Percentiles rank a stretch among this genome's conserved stretches.
Evolutionary conservation across 2,797 vertebrate species (phyloP).

Genomic region (Salarias fasciatus): DNA sequence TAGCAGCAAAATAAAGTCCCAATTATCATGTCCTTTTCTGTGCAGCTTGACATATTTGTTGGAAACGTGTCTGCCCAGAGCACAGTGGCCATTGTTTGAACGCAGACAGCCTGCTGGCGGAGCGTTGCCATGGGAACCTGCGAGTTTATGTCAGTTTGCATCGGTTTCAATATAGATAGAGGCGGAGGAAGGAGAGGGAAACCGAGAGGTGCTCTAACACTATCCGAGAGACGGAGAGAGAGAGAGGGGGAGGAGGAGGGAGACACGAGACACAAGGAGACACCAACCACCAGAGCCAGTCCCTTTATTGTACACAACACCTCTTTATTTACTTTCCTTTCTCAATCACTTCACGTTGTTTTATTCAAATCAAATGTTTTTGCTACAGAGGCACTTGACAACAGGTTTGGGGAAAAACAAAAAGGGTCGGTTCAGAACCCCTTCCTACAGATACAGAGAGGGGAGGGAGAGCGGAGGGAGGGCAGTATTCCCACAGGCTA

Average conservation of each 20-base stretch:
- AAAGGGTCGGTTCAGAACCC: constrained; percentile 55
- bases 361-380: constrained; percentile 80
- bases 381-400: constrained; percentile 86
- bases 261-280: constrained; percentile 76
- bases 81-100: background rate
- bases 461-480: constrained; percentile 50
- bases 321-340: constrained; percentile 79
- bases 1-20: too few relatives aligned
- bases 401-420: constrained; percentile 65
- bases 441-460: constrained; percentile 41
- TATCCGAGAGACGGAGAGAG: background rate
- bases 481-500: constrained; percentile 33
- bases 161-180: constrained; percentile 18
- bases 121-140: constrained; percentile 44
- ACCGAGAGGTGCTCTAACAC: constrained; percentile 7
- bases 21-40: too few relatives aligned
- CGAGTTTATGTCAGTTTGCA: constrained; percentile 10
- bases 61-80: background rate
- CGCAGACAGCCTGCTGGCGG: background rate
- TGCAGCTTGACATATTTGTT: background rate
- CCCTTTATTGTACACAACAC: constrained; percentile 85
- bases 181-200: constrained; percentile 18
- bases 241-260: constrained; percentile 26
- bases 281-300: constrained; percentile 84
- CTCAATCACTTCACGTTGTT: constrained; percentile 69